Percentiles rank a stretch among this genome's conserved stretches.
These are phyloP conservation scores for Hemistola chrysoprasaria DNA, from an alignment of 2,888 invertebrate species.

Conservation along the genomic window DNA sequence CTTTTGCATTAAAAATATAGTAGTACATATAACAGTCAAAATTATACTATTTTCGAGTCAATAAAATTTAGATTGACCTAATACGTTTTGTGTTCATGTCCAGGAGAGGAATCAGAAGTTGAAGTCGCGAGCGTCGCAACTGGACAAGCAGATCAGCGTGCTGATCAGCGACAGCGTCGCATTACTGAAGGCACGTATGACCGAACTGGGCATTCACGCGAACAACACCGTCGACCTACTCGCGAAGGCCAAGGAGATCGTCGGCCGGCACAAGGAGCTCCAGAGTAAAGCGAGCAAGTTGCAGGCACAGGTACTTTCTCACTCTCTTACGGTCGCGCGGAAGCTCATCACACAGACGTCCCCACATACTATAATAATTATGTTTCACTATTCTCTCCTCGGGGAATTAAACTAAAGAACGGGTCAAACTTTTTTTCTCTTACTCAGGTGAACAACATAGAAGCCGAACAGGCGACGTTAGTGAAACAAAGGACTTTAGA, in stretches of 20 bases:
- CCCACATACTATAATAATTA: neutral
- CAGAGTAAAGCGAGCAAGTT: conserved; percentile 94
- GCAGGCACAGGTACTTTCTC: conserved; percentile 87
- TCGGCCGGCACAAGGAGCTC: conserved; percentile 94
- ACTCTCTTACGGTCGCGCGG: conserved; percentile 3
- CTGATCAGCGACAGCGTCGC: conserved; percentile 96
- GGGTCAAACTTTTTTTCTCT: no score
- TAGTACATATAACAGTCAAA: no score
- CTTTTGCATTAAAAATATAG: no score
- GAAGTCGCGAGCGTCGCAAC: conserved; percentile 91
- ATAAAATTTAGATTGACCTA: no score
- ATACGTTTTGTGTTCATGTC: no score
- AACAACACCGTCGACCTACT: conserved; percentile 92
- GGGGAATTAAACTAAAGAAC: no score
- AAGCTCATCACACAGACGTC: no score
- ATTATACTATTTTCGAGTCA: no score
- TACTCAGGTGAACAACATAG: conserved; percentile 83
- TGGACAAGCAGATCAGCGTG: conserved; percentile 96
- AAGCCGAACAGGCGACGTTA: conserved; percentile 88
- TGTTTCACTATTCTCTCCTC: neutral
- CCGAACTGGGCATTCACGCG: conserved; percentile 94
- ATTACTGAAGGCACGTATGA: conserved; percentile 93
- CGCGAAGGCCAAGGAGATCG: conserved; percentile 95
- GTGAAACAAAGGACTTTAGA: conserved; percentile 89
- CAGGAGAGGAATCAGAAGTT: conserved; percentile 91